Conservation (phyloP, 2,113 vertebrate species). For the Pontoporia blainvillei region DNA sequence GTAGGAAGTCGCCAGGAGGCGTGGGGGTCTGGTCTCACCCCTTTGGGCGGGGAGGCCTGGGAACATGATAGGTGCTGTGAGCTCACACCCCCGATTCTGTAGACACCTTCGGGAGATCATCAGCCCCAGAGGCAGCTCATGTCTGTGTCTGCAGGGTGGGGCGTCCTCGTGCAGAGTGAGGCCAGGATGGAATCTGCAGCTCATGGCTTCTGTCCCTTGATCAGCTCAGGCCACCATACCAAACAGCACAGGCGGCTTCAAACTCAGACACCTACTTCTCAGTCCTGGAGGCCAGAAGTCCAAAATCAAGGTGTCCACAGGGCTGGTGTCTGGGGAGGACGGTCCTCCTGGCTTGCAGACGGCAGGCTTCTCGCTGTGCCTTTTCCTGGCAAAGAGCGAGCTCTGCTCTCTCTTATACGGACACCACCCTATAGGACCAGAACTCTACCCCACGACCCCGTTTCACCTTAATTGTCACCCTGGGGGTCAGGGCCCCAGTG, state of each 20-base stretch:
- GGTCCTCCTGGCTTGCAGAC: too few relatives aligned
- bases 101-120: background rate
- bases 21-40: rapidly evolving
- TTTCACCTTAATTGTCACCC: background rate
- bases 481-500: background rate
- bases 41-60: background rate
- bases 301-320: too few relatives aligned
- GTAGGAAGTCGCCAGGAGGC: background rate
- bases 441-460: background rate
- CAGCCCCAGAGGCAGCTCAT: background rate
- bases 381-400: rapidly evolving
- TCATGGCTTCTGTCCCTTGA: rapidly evolving
- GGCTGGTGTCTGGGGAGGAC: background rate
- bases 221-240: background rate
- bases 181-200: background rate
- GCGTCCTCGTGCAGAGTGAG: background rate
- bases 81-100: background rate
- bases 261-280: background rate
- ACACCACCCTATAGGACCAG: rapidly evolving
- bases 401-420: background rate
- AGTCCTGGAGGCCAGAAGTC: too few relatives aligned
- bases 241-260: rapidly evolving
- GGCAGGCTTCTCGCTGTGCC: rapidly evolving
- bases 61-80: background rate
- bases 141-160: background rate